Evolutionary conservation across 2,797 vertebrate species (phyloP).

Genomic region (Esox masquinongy): DNA sequence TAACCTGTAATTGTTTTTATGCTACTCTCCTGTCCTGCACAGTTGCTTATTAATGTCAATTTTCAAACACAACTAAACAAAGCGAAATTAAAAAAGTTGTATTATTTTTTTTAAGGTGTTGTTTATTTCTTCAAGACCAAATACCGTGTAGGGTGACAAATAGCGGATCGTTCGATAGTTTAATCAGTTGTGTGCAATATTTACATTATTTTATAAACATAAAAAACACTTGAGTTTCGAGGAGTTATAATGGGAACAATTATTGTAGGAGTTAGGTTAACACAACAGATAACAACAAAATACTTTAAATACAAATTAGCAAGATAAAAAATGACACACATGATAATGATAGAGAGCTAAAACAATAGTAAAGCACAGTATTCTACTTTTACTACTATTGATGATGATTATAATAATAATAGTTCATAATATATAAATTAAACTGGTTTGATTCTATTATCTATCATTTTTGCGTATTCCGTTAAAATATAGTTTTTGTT

Average conservation of each 20-base stretch:
- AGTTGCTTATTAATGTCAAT: neutral
- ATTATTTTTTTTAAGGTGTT: neutral
- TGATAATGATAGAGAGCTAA: neutral
- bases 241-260: neutral
- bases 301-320: neutral
- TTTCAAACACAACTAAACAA: neutral
- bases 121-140: neutral
- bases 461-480: neutral
- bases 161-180: neutral
- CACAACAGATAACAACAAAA: neutral
- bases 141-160: neutral
- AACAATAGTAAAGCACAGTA: neutral
- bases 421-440: neutral
- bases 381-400: neutral
- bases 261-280: neutral
- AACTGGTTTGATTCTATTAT: neutral
- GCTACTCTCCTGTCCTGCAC: neutral
- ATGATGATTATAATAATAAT: neutral
- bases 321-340: neutral
- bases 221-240: neutral
- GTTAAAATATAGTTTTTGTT: neutral
- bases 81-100: neutral
- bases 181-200: neutral
- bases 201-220: neutral
- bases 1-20: neutral